Evolutionary conservation across 1,140 invertebrate genomes (phyloP).

Genomic region (Drosophila punjabiensis): DNA sequence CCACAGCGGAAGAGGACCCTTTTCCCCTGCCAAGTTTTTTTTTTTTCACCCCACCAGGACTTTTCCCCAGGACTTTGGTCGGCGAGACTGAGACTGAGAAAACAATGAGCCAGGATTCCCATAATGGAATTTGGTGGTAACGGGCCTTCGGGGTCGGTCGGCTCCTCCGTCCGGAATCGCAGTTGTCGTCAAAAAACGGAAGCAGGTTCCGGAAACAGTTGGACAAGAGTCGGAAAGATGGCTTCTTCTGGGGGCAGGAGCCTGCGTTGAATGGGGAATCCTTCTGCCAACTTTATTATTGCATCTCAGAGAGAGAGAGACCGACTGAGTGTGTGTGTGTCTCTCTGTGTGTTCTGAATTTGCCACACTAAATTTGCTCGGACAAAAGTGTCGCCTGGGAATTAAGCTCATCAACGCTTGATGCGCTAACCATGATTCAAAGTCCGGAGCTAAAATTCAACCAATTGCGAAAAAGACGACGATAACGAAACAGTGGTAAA

Average conservation of each 20-base stretch:
- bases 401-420: slow-evolving; percentile 79
- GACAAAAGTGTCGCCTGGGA: slow-evolving; percentile 79
- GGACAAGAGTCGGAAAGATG: slow-evolving; percentile 49
- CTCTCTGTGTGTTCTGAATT: slow-evolving; percentile 36
- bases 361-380: slow-evolving; percentile 79
- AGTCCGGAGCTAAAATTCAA: slow-evolving; percentile 69
- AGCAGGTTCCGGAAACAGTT: slow-evolving; percentile 50
- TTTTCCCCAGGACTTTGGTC: slow-evolving; percentile 5
- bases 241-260: slow-evolving; percentile 17
- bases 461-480: slow-evolving; percentile 32
- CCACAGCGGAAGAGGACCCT: slow-evolving; percentile 40
- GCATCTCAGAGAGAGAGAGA: slow-evolving; percentile 22
- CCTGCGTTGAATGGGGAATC: slow-evolving; percentile 5
- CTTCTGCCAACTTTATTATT: slow-evolving; percentile 73
- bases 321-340: slow-evolving; percentile 15
- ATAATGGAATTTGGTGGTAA: slow-evolving; percentile 80
- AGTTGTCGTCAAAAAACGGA: slow-evolving; percentile 65
- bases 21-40: slow-evolving; percentile 23
- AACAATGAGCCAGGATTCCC: slow-evolving; percentile 79
- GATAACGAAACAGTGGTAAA: slow-evolving; percentile 30
- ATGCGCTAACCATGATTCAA: slow-evolving; percentile 72
- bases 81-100: slow-evolving; percentile 41
- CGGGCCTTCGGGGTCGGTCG: slow-evolving; percentile 47
- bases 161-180: slow-evolving; percentile 29
- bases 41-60: too few relatives aligned